phyloP scores from a whole-genome alignment of 2,113 vertebrate species.

The Ia io region DNA sequence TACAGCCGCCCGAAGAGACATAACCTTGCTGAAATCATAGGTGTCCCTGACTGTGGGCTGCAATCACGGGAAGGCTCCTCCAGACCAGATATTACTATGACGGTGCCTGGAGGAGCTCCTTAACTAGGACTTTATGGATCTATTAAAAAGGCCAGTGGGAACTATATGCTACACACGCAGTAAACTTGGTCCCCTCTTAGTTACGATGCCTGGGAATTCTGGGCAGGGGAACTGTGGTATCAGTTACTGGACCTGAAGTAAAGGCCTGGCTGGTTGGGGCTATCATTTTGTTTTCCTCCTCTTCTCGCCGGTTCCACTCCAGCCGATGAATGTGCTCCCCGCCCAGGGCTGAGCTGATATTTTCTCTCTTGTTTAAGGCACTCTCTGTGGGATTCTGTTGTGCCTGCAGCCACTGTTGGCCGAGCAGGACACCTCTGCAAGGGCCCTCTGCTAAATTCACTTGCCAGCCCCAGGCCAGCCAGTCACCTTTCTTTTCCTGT shows the following conservation, averaged over 20 bases:
- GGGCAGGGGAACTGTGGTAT: not conserved
- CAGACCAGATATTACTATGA: not conserved
- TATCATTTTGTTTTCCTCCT: not conserved
- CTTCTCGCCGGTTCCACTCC: not conserved
- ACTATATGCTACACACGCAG: not conserved
- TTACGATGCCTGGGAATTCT: slow-evolving; percentile 18
- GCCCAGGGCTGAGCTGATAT: accelerated
- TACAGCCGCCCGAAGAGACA: not conserved
- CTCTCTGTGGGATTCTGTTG: not conserved
- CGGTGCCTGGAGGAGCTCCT: slow-evolving; percentile 41
- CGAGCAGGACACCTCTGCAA: too few relatives aligned
- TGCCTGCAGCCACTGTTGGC: not conserved
- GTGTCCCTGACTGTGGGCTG: not conserved
- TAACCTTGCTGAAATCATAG: slow-evolving; percentile 8
- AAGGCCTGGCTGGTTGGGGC: not conserved
- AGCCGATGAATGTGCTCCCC: not conserved
- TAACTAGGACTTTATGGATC: slow-evolving; percentile 58
- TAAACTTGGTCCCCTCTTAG: slow-evolving; percentile 34
- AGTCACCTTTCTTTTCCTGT: not conserved
- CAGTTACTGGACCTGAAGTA: not conserved
- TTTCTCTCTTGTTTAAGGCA: not conserved
- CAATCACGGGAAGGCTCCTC: not conserved
- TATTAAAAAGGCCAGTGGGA: slow-evolving; percentile 32
- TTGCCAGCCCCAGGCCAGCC: not conserved
- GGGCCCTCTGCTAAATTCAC: not conserved